A percentile compares a stretch with the other conserved stretches of the same genome.
Conservation (phyloP, 2,888 invertebrate species). For the Smittia sp. region DNA sequence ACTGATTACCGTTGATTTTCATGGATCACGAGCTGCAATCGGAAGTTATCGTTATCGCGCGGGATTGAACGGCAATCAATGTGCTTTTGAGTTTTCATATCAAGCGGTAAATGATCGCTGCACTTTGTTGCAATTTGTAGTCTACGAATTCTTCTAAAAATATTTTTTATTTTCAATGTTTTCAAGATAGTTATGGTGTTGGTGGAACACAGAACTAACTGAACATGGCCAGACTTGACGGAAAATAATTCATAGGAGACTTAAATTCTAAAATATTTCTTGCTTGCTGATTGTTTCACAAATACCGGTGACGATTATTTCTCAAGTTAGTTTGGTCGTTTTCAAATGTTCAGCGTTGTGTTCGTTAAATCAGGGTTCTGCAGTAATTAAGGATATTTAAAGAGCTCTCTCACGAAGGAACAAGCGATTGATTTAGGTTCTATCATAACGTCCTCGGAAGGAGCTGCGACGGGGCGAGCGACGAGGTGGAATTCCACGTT, state of each 20-base stretch:
- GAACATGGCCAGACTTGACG: too few species aligned
- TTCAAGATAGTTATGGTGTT: too few species aligned
- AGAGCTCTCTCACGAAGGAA: not conserved
- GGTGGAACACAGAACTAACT: not conserved
- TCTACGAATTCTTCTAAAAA: too few species aligned
- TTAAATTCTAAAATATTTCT: not conserved
- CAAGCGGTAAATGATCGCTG: too few species aligned
- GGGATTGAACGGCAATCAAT: too few species aligned
- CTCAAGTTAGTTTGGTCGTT: conserved; percentile 5
- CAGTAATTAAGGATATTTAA: not conserved
- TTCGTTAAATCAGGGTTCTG: not conserved
- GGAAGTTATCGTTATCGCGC: too few species aligned
- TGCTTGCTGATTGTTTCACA: not conserved
- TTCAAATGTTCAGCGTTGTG: not conserved
- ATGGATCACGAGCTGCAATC: too few species aligned
- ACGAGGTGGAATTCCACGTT: not conserved
- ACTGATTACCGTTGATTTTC: too few species aligned
- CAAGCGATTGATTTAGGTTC: not conserved
- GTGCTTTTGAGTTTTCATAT: too few species aligned
- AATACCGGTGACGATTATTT: not conserved
- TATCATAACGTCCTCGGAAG: conserved; percentile 4
- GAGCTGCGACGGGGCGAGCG: not conserved
- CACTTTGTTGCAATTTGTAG: too few species aligned
- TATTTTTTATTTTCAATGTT: too few species aligned
- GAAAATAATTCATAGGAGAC: not conserved